Percentiles rank a stretch among this genome's conserved stretches.
phyloP scores from a whole-genome alignment of 2,888 invertebrate genomes.

The Nephrotoma guestfalica region DNA sequence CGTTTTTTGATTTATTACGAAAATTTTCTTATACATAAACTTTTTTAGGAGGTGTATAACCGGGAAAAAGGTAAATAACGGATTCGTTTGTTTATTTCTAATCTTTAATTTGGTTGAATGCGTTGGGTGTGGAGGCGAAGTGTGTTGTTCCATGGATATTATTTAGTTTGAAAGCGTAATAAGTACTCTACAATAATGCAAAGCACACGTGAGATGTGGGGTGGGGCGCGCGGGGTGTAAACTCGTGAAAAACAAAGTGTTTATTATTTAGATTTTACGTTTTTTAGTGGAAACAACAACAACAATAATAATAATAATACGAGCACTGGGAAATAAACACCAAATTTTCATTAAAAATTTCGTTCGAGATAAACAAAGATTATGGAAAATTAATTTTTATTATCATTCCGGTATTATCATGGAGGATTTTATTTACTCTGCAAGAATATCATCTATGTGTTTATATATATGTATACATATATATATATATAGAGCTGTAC shows the following conservation, averaged over 20 bases:
- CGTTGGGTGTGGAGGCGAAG: neutral
- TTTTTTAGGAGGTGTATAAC: neutral
- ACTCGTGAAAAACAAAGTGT: neutral
- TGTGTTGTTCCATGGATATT: neutral
- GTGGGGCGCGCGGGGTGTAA: neutral
- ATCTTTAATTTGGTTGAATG: neutral
- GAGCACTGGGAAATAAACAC: neutral
- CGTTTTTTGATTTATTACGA: neutral
- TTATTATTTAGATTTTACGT: neutral
- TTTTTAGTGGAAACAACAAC: neutral
- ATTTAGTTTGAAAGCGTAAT: neutral
- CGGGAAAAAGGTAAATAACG: neutral
- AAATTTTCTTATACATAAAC: neutral
- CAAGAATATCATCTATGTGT: neutral
- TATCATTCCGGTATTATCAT: neutral
- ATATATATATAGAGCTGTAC: neutral
- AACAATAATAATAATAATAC: neutral
- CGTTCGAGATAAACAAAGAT: neutral
- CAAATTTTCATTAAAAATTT: neutral
- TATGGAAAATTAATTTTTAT: neutral
- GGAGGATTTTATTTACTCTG: neutral
- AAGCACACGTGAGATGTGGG: neutral
- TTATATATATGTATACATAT: neutral
- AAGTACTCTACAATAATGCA: neutral
- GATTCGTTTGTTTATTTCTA: neutral